Base-by-base conservation (phyloP, 2,113 vertebrate species). In the Orcinus orca region DNA sequence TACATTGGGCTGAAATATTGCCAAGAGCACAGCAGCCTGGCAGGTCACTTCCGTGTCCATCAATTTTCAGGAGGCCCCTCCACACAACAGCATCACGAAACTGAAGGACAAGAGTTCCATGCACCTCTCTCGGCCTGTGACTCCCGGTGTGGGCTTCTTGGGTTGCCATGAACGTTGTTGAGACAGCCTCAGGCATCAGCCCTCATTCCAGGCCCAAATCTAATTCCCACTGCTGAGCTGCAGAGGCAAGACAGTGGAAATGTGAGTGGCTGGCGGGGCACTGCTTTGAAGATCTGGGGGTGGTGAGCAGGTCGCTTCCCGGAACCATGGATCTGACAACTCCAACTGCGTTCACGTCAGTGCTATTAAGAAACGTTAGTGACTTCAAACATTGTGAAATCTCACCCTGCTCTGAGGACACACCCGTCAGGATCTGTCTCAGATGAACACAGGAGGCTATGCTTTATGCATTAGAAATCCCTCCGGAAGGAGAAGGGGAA, bases 311-410 rank as follows among this genome's bases (percentile, higher is more conserved):
- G 65, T 20, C 5, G 0, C 13, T 86, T 89, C 86, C 77, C 55
- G 25, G 95, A 93, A 97, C 5, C 8, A 10, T 0, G 5, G 81
- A 55, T 85, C 88, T 25, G 21, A 85, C 8, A 41, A 47, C 86
- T 79, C 81, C 58, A 65, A 10, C 38, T 41, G 68, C 36, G 1
- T 74, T 88, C 93, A 92, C n/a, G 55, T 95, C 93, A 97, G 55
- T 1, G 15, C 67, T 79, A 82, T 47, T 85, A 90, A 90, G 65
- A 86, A 77, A 68, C 15, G 13, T 33, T 47, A 10, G 11, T 95
- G 87, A 83, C 93, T 91, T 89, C 70, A 55, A 44, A 76, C 33
- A 7, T 82, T 88, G 55, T 41, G 55, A 89, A 92, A 95, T 83
- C 68, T 89, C 92, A 93, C 77, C 73, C 55, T 5, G 0, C 36